Evolutionary conservation across 2,797 vertebrate genomes (phyloP).

Genomic region (Falco rusticolus): DNA sequence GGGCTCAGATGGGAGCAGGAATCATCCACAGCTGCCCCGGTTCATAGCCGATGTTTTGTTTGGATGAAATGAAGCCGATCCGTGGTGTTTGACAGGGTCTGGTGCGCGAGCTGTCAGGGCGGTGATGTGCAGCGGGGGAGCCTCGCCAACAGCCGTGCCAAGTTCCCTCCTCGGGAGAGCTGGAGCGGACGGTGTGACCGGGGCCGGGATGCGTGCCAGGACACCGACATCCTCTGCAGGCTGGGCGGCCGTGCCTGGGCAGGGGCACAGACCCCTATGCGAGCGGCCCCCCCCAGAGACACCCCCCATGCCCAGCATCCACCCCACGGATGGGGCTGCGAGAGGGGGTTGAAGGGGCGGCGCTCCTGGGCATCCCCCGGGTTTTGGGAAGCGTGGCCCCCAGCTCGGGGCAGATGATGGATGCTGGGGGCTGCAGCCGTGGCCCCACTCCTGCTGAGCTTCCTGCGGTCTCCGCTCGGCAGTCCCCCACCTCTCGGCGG

Average conservation of each 20-base stretch:
- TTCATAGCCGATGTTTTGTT: neutral
- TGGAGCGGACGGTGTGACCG: neutral
- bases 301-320: neutral
- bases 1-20: neutral
- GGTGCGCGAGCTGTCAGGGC: neutral
- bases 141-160: neutral
- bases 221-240: neutral
- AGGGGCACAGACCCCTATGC: neutral
- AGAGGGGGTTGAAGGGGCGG: neutral
- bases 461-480: neutral
- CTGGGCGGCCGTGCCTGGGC: neutral
- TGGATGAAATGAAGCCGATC: neutral
- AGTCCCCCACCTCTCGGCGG: neutral
- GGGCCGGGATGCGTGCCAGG: neutral
- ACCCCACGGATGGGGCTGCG: neutral
- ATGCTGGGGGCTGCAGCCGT: neutral
- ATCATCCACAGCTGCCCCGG: neutral
- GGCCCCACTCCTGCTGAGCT: neutral
- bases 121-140: neutral
- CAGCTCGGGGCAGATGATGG: neutral
- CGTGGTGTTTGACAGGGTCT: neutral
- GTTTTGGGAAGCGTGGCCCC: neutral
- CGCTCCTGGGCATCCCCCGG: accelerated
- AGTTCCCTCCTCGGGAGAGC: neutral
- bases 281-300: no score